Base-by-base conservation (phyloP, 2,797 vertebrate genomes). In the Micrastur ruficollis region DNA sequence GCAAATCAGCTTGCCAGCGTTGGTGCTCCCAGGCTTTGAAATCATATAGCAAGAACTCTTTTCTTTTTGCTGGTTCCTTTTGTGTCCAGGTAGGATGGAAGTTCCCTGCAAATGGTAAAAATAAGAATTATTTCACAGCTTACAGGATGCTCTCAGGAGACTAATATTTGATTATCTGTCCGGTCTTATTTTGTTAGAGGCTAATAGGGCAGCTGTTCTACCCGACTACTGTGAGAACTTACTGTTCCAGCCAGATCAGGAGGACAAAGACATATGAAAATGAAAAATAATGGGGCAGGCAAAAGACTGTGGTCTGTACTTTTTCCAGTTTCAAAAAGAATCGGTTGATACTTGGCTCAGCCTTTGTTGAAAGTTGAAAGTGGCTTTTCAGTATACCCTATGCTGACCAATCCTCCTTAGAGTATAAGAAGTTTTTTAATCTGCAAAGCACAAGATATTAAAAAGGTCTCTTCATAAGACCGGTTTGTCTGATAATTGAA, bases 221-320 rank as follows among this genome's bases (percentile, higher is more conserved):
- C 68, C 81, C 7, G 5, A 82, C 93, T 95, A 29, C 73, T 90
- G 76, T 6, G n/a, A 93, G 78, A 67, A 95, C 94, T 95, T 96
- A 86, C 63, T 89, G 95, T 95, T 97, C 82, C 67, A 94, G 78
- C 59, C 93, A 89, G 92, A 97, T 92, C 94, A 92, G 63, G 78
- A 96, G 67, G 78, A 95, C 93, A 95, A 94, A 96, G 88, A 94
- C 58, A 90, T 61, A 74, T 86, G 92, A 95, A 92, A 97, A 94
- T 89, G 81, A 95, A 95, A 95, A 97, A 92, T 97, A 97, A 95
- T 87, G 86, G 93, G 83, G 88, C 63, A 95, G 81, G 88, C 26
- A 93, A 95, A 88, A 97, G 71, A 73, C 73, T 47, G 7, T 38
- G 31, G 26, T 92, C 90, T 95, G 36, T 92, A 82, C 86, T 93